Evolutionary conservation across 2,888 invertebrate genomes (phyloP).

Genomic region (Drosophila prolongata): DNA sequence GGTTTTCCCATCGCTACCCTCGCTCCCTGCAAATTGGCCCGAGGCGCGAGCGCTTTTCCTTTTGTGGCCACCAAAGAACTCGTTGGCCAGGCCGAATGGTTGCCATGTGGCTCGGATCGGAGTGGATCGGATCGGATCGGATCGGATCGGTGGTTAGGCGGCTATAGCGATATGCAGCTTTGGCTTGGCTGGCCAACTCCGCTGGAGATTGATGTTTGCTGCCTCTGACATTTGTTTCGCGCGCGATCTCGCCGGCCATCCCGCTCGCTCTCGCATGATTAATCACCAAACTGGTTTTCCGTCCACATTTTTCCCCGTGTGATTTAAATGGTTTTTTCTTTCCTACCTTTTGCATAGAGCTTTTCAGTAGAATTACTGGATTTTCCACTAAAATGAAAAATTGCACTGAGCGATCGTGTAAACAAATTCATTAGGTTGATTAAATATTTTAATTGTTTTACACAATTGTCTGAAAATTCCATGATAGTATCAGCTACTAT

Average conservation of each 20-base stretch:
- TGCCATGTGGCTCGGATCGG: conserved; percentile 51
- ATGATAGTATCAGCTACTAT: not conserved
- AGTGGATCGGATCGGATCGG: conserved; percentile 11
- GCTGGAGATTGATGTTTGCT: conserved; percentile 77
- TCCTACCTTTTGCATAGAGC: conserved; percentile 56
- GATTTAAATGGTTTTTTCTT: conserved; percentile 72
- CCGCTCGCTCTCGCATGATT: conserved; percentile 54
- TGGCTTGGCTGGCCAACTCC: conserved; percentile 36
- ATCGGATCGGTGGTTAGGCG: conserved; percentile 22
- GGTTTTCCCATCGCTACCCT: conserved; percentile 63
- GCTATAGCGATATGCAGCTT: conserved; percentile 21
- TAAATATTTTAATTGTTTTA: conserved; percentile 78
- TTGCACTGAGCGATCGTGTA: conserved; percentile 75
- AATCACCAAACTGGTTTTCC: conserved; percentile 59
- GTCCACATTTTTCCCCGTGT: conserved; percentile 62
- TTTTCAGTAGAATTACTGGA: conserved; percentile 59
- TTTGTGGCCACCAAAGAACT: conserved; percentile 79
- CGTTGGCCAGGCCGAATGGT: conserved; percentile 67
- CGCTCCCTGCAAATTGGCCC: conserved; percentile 21
- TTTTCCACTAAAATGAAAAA: conserved; percentile 71
- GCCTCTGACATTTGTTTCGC: conserved; percentile 80
- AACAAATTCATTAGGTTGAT: conserved; percentile 76
- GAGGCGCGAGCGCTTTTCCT: conserved; percentile 65
- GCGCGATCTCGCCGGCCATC: conserved; percentile 57
- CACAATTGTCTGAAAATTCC: conserved; percentile 15